These are phyloP conservation scores for Cotesia typhae DNA, from an alignment of 1,140 invertebrate species.

Conservation along the genomic window DNA sequence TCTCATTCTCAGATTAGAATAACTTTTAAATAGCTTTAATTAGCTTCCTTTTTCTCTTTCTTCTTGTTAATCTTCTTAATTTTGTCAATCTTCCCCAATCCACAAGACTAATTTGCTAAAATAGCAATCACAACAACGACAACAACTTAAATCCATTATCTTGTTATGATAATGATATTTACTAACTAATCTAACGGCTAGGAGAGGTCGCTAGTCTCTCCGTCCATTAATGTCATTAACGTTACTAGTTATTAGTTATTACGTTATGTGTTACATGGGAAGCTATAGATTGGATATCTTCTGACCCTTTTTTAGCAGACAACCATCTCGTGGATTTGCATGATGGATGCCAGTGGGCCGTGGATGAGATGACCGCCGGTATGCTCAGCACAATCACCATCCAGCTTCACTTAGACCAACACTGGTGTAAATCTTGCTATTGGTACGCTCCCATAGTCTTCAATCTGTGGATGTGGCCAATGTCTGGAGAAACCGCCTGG, in stretches of 20 bases:
- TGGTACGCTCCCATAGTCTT: not conserved
- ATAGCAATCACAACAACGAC: not conserved
- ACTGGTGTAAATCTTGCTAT: too few species aligned
- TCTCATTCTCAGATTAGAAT: conserved; percentile 4
- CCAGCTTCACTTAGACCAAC: not conserved
- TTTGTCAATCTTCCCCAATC: too few species aligned
- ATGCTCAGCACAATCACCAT: not conserved
- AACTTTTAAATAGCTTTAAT: conserved; percentile 9
- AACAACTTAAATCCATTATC: conserved; percentile 22
- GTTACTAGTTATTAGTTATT: conserved; percentile 40
- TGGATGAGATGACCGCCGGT: conserved; percentile 29
- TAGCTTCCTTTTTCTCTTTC: not conserved
- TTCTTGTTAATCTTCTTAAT: too few species aligned
- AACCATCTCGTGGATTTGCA: conserved; percentile 44
- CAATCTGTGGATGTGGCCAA: not conserved
- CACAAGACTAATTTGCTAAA: too few species aligned
- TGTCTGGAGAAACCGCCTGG: too few species aligned
- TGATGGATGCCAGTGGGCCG: conserved; percentile 44
- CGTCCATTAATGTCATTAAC: conserved; percentile 13
- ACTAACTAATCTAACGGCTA: conserved; percentile 38
- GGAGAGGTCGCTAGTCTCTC: conserved; percentile 30
- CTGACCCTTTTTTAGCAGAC: conserved; percentile 34
- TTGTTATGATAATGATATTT: conserved; percentile 35
- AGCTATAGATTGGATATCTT: conserved; percentile 42
- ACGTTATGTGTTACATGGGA: conserved; percentile 56